Evolutionary conservation across 2,797 vertebrate genomes (phyloP).

Genomic region (Protosalanx chinensis): DNA sequence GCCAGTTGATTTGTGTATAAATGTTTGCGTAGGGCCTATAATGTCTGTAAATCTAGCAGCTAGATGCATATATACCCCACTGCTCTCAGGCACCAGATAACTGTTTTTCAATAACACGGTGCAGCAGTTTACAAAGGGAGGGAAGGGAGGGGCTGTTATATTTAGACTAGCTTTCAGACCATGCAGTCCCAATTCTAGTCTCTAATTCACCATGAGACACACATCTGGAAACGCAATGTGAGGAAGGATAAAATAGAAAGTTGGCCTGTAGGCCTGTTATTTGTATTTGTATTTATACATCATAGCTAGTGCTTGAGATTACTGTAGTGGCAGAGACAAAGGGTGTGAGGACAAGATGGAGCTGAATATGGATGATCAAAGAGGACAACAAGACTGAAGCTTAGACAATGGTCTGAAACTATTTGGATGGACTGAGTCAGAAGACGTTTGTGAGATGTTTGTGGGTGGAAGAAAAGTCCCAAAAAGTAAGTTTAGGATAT

Average conservation of each 20-base stretch:
- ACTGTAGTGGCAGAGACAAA: conserved; percentile 13
- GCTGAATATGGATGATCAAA: conserved; percentile 19
- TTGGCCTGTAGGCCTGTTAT: conserved; percentile 55
- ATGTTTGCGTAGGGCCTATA: not conserved
- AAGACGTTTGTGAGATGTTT: not conserved
- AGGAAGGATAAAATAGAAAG: conserved; percentile 40
- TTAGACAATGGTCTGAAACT: not conserved
- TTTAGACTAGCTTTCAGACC: conserved; percentile 18
- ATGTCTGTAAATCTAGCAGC: too few species aligned
- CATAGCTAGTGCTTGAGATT: conserved; percentile 31
- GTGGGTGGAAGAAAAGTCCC: not conserved
- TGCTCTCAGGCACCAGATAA: not conserved
- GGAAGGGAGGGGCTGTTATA: conserved; percentile 25
- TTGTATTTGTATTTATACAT: conserved; percentile 53
- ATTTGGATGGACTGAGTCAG: not conserved
- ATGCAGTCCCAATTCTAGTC: conserved; percentile 17
- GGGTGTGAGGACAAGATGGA: conserved; percentile 27
- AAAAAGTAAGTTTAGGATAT: too few species aligned
- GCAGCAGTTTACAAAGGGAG: conserved; percentile 3
- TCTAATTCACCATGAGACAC: conserved; percentile 40
- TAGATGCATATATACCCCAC: not conserved
- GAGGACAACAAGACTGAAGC: conserved; percentile 7
- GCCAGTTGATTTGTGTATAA: not conserved
- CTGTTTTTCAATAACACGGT: conserved; percentile 6
- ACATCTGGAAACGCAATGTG: conserved; percentile 53